These are phyloP conservation scores for Xylophagus ater DNA, from an alignment of 2,888 invertebrate species.

Conservation along the genomic window DNA sequence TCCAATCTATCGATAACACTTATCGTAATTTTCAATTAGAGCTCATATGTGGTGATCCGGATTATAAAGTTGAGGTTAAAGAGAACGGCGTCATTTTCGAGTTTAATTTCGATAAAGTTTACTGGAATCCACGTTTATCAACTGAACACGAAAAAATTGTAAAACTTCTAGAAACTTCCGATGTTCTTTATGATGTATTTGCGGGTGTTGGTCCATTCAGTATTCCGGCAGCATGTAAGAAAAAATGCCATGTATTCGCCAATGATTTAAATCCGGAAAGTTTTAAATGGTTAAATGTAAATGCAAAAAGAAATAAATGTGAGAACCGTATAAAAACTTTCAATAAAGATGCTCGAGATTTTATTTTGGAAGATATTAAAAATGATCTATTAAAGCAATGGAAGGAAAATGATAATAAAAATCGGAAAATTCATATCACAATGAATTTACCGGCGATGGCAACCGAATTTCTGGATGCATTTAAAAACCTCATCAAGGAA, in stretches of 20 bases:
- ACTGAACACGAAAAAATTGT: conserved; percentile 85
- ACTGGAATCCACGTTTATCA: conserved; percentile 90
- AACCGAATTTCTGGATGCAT: conserved; percentile 74
- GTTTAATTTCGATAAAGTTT: conserved; percentile 94
- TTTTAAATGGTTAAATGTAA: conserved; percentile 72
- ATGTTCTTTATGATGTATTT: conserved; percentile 89
- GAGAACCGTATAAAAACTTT: conserved; percentile 45
- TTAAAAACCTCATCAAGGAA: conserved; percentile 51
- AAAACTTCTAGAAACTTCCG: conserved; percentile 48
- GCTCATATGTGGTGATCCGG: conserved; percentile 66
- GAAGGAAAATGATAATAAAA: conserved; percentile 27
- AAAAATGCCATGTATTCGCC: conserved; percentile 63
- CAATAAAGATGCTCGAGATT: conserved; percentile 84
- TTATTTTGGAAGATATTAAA: conserved; percentile 62
- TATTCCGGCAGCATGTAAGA: conserved; percentile 66
- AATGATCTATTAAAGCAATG: conserved; percentile 46
- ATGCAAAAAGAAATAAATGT: conserved; percentile 71
- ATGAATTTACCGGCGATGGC: conserved; percentile 96
- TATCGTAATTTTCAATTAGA: conserved; percentile 91
- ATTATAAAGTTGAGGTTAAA: conserved; percentile 64
- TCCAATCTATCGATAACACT: conserved; percentile 71
- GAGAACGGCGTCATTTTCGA: conserved; percentile 73
- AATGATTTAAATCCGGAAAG: conserved; percentile 96
- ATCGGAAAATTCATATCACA: conserved; percentile 56
- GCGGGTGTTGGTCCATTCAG: conserved; percentile 97